These are phyloP conservation scores for Yponomeuta malinellus DNA, from an alignment of 2,888 invertebrate genomes.

Conservation along the genomic window DNA sequence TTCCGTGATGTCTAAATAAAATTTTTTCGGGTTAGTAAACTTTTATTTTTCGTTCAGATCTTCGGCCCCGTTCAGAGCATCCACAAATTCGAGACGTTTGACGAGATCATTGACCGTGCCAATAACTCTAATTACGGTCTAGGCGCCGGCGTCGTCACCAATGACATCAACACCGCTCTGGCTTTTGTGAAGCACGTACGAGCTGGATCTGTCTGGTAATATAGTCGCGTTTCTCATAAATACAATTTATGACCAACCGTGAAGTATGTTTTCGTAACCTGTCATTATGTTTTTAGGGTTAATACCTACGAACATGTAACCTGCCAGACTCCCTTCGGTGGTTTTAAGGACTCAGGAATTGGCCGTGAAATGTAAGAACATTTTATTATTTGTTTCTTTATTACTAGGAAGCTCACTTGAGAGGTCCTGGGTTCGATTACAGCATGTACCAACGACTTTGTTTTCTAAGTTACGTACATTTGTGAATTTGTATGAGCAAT, in stretches of 20 bases:
- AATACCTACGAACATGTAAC: constrained; percentile 83
- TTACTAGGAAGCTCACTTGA: too few species aligned
- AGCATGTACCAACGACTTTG: too few species aligned
- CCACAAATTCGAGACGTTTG: constrained; percentile 86
- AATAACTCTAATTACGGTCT: constrained; percentile 90
- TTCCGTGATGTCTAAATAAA: too few species aligned
- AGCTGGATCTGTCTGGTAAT: constrained; percentile 88
- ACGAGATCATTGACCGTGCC: constrained; percentile 89
- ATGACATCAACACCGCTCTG: constrained; percentile 86
- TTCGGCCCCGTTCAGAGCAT: constrained; percentile 95
- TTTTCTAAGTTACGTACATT: too few species aligned
- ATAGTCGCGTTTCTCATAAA: background rate
- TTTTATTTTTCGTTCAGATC: constrained; percentile 73
- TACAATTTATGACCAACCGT: background rate
- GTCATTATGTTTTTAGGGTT: constrained; percentile 65
- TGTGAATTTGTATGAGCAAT: too few species aligned
- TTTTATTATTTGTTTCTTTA: background rate
- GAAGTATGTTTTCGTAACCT: background rate
- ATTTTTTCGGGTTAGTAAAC: too few species aligned
- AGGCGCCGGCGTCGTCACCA: constrained; percentile 91
- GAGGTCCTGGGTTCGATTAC: too few species aligned
- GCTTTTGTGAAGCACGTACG: constrained; percentile 83
- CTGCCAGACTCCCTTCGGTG: constrained; percentile 91
- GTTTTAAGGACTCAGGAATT: constrained; percentile 90
- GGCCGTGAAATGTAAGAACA: constrained; percentile 84